phyloP scores from a whole-genome alignment of 2,113 vertebrate genomes.

The Chroicocephalus ridibundus region DNA sequence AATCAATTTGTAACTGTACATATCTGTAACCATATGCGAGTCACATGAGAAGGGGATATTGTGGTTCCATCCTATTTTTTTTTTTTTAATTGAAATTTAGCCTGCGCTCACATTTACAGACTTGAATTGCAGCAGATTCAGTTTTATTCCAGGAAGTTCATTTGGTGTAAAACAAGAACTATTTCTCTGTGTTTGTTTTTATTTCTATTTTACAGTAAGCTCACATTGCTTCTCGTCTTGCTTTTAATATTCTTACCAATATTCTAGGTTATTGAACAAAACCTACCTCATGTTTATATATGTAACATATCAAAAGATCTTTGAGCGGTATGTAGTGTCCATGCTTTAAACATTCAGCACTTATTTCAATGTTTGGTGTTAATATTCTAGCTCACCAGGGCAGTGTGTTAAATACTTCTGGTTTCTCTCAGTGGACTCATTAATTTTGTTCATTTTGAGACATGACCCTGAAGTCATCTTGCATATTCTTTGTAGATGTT shows the following conservation, averaged over 20 bases:
- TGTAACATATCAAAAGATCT: neutral
- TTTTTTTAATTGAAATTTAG: neutral
- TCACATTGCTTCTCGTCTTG: neutral
- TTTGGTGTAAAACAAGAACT: neutral
- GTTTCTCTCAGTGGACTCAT: neutral
- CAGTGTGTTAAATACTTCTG: neutral
- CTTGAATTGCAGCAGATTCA: neutral
- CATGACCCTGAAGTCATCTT: neutral
- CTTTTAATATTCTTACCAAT: neutral
- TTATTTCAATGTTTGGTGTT: neutral
- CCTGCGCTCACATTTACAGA: neutral
- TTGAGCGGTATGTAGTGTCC: neutral
- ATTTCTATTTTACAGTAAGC: neutral
- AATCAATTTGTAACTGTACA: neutral
- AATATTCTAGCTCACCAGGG: neutral
- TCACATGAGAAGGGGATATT: neutral
- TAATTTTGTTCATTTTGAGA: neutral
- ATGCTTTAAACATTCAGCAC: neutral
- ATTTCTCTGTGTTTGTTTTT: neutral
- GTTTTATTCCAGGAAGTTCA: neutral
- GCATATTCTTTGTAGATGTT: neutral
- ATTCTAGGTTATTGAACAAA: neutral
- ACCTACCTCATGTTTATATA: conserved; percentile 17
- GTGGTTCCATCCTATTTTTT: neutral
- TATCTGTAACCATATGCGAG: neutral